These are phyloP conservation scores for Balearica regulorum DNA, from an alignment of 2,797 vertebrate species.

Conservation along the genomic window DNA sequence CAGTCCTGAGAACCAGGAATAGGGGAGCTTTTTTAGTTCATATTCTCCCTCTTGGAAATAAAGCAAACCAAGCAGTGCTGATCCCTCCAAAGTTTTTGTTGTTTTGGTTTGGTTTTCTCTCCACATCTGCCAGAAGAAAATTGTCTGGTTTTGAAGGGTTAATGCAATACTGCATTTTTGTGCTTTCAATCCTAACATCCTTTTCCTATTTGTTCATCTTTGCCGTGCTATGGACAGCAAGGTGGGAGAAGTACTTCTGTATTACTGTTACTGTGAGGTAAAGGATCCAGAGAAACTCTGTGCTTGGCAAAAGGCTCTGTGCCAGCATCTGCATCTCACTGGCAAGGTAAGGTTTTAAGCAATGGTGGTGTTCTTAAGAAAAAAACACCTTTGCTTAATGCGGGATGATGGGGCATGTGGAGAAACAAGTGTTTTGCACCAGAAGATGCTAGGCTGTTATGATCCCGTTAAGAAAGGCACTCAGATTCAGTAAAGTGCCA, in stretches of 20 bases:
- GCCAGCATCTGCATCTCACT: slow-evolving; percentile 85
- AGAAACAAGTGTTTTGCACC: neutral
- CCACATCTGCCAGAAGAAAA: neutral
- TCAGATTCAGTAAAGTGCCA: neutral
- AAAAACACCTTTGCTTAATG: neutral
- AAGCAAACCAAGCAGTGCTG: neutral
- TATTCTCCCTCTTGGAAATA: neutral
- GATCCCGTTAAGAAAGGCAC: neutral
- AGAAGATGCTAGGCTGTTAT: neutral
- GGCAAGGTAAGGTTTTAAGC: slow-evolving; percentile 84
- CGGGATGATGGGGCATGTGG: no score
- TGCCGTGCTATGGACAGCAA: slow-evolving; percentile 64
- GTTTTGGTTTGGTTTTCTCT: neutral
- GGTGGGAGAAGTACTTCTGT: slow-evolving; percentile 88
- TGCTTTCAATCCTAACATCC: neutral
- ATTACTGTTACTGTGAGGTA: slow-evolving; percentile 88
- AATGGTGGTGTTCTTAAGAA: neutral
- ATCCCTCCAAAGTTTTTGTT: neutral
- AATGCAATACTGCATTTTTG: neutral
- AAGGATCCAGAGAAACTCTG: slow-evolving; percentile 81
- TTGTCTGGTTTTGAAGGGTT: neutral
- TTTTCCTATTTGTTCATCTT: neutral
- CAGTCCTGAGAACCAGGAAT: fast-evolving
- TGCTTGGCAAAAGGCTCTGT: slow-evolving; percentile 89
- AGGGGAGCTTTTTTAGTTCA: neutral